Conservation (phyloP, 1,140 invertebrate genomes). For the Melipona quadrifasciata region DNA sequence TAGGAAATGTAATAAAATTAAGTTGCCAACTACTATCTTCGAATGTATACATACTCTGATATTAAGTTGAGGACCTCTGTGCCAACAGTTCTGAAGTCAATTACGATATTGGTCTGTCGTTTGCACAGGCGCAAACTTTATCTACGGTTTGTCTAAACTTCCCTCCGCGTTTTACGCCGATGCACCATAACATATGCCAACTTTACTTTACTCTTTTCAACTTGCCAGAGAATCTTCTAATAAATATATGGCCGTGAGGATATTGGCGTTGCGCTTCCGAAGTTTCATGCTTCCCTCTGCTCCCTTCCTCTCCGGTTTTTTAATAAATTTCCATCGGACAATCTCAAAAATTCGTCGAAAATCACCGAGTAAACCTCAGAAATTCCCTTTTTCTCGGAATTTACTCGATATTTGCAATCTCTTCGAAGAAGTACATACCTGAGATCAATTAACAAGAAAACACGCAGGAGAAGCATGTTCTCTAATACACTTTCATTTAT, state of each 20-base stretch:
- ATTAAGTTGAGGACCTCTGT: slow-evolving; percentile 53
- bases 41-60: slow-evolving; percentile 19
- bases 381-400: too few relatives aligned
- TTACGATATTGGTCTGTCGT: slow-evolving; percentile 70
- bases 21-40: slow-evolving; percentile 33
- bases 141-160: slow-evolving; percentile 36
- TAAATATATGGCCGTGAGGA: not conserved
- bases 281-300: not conserved
- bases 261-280: not conserved
- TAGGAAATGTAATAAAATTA: slow-evolving; percentile 43
- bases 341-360: too few relatives aligned
- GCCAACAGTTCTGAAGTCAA: slow-evolving; percentile 66
- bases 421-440: too few relatives aligned
- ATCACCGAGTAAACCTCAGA: too few relatives aligned
- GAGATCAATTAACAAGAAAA: too few relatives aligned
- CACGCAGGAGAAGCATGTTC: too few relatives aligned
- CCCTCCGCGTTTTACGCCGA: slow-evolving; percentile 28
- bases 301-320: not conserved
- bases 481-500: not conserved
- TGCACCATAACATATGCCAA: slow-evolving; percentile 32
- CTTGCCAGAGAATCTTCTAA: not conserved
- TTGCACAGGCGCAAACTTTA: slow-evolving; percentile 57
- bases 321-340: not conserved
- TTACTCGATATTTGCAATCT: too few relatives aligned
- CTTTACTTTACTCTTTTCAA: not conserved